Evolutionary conservation across 1,140 invertebrate species (phyloP).

Genomic region (Rhyacophila brunnea): DNA sequence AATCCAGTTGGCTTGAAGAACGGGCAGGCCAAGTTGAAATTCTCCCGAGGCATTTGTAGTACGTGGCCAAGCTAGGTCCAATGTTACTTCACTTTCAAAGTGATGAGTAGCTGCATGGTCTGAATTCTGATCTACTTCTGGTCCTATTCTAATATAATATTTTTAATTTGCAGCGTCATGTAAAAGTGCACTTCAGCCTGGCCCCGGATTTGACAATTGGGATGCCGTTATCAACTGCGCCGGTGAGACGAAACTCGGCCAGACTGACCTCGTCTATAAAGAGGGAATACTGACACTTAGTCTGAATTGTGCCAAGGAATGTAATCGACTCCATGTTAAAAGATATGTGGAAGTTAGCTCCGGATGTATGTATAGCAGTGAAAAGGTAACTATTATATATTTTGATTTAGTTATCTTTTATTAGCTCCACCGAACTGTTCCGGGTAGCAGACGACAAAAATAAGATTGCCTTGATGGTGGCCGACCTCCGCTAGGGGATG

Average conservation of each 20-base stretch:
- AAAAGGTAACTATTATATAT: constrained; percentile 74
- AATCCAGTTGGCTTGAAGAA: too few relatives aligned
- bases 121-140: too few relatives aligned
- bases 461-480: too few relatives aligned
- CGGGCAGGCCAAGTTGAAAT: too few relatives aligned
- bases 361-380: constrained; percentile 75
- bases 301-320: constrained; percentile 77
- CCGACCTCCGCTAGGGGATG: too few relatives aligned
- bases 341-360: constrained; percentile 83
- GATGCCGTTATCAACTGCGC: constrained; percentile 87
- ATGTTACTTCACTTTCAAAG: too few relatives aligned
- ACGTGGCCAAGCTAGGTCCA: too few relatives aligned
- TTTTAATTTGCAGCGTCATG: constrained; percentile 64
- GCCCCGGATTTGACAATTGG: constrained; percentile 59
- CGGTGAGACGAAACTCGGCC: constrained; percentile 83
- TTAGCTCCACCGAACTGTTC: too few relatives aligned
- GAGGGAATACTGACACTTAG: constrained; percentile 86
- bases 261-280: constrained; percentile 84
- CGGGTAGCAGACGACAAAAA: too few relatives aligned
- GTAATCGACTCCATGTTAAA: constrained; percentile 65
- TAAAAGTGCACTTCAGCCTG: constrained; percentile 68
- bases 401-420: too few relatives aligned
- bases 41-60: too few relatives aligned
- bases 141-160: not conserved
- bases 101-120: too few relatives aligned